Percentiles rank a stretch among this genome's conserved stretches.
Conservation (phyloP, 2,888 invertebrate species). For the Silvanus unidentatus region DNA sequence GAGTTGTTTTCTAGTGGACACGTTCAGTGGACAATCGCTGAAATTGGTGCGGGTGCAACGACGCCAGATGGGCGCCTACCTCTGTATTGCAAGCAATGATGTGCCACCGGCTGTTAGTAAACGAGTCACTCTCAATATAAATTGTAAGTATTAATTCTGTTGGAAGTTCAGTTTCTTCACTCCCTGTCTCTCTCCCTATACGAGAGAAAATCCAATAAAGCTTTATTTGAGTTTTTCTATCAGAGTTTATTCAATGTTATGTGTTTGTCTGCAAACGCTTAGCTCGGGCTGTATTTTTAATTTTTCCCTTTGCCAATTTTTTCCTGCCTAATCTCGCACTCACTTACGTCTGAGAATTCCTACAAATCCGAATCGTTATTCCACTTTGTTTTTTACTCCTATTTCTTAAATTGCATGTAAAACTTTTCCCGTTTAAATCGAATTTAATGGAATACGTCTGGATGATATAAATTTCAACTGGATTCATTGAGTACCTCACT, state of each 20-base stretch:
- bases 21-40: constrained; percentile 51
- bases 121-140: constrained; percentile 63
- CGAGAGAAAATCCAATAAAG: background rate
- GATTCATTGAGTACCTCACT: background rate
- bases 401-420: background rate
- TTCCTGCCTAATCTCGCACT: too few relatives aligned
- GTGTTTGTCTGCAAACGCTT: too few relatives aligned
- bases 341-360: too few relatives aligned
- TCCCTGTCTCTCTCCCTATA: background rate
- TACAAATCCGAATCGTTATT: too few relatives aligned
- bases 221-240: too few relatives aligned
- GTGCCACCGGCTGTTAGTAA: constrained; percentile 62
- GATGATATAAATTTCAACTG: background rate
- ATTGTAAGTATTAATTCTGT: constrained; percentile 60
- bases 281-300: too few relatives aligned
- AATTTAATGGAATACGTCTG: constrained; percentile 1
- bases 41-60: constrained; percentile 53
- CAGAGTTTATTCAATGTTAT: too few relatives aligned
- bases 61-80: constrained; percentile 57
- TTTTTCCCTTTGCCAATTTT: too few relatives aligned
- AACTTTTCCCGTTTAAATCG: background rate
- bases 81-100: constrained; percentile 59
- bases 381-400: too few relatives aligned
- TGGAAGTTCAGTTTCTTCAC: background rate
- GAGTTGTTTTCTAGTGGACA: constrained; percentile 45